Evolutionary conservation across 2,113 vertebrate genomes (phyloP).

Genomic region (Sturnus vulgaris): DNA sequence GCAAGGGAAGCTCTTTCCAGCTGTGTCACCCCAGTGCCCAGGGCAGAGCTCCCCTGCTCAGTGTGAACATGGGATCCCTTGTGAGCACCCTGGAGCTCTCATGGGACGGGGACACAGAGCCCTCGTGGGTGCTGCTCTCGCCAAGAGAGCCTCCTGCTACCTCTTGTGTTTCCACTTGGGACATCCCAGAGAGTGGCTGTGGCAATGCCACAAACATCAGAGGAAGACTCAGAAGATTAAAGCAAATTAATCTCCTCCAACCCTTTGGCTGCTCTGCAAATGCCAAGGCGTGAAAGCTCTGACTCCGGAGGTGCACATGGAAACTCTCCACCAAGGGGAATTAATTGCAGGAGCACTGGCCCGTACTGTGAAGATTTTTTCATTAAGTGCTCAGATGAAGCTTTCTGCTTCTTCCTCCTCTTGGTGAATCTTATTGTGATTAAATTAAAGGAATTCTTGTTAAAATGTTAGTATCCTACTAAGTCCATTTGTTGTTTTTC

Average conservation of each 20-base stretch:
- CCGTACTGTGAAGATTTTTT: not conserved
- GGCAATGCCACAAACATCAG: not conserved
- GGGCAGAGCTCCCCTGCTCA: not conserved
- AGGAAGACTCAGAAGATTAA: not conserved
- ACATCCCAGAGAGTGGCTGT: not conserved
- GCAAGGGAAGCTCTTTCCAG: not conserved
- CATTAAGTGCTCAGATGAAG: not conserved
- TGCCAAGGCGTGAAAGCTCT: slow-evolving; percentile 25
- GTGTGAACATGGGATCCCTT: too few species aligned
- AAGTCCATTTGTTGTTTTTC: slow-evolving; percentile 55
- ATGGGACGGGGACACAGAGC: fast-evolving
- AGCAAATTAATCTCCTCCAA: not conserved
- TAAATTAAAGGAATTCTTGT: slow-evolving; percentile 60
- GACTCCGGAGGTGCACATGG: slow-evolving; percentile 9
- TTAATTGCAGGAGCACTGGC: slow-evolving; percentile 32
- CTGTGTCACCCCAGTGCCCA: not conserved
- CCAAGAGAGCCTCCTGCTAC: not conserved
- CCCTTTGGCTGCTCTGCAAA: not conserved
- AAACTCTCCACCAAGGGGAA: not conserved
- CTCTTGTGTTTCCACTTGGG: not conserved
- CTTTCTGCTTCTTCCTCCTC: slow-evolving; percentile 23
- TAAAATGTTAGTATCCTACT: slow-evolving; percentile 51
- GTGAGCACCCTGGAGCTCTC: fast-evolving
- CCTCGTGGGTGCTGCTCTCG: fast-evolving
- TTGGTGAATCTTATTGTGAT: slow-evolving; percentile 45